These are phyloP conservation scores for Lethrus apterus DNA, from an alignment of 1,140 invertebrate genomes.

Conservation along the genomic window DNA sequence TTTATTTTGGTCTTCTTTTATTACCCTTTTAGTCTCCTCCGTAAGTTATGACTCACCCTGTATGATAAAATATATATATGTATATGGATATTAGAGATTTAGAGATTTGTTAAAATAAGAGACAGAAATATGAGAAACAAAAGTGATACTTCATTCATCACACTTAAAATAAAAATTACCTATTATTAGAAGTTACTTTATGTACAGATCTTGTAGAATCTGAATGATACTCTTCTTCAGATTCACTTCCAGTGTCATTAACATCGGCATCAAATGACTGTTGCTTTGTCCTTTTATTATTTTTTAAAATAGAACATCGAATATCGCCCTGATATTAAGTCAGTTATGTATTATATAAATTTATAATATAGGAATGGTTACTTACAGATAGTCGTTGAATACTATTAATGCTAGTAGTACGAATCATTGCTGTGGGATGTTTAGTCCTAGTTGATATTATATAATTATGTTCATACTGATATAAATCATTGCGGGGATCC, in stretches of 20 bases:
- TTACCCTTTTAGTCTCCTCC: too few relatives aligned
- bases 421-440: conserved; percentile 62
- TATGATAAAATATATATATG: too few relatives aligned
- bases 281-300: conserved; percentile 35
- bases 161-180: too few relatives aligned
- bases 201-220: conserved; percentile 33
- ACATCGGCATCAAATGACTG: conserved; percentile 36
- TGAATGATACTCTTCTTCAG: conserved; percentile 38
- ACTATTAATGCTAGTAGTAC: conserved; percentile 54
- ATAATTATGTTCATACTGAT: conserved; percentile 71
- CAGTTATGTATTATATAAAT: neutral
- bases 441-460: conserved; percentile 64
- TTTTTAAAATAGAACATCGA: conserved; percentile 20
- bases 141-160: too few relatives aligned
- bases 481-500: conserved; percentile 74
- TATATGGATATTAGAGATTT: too few relatives aligned
- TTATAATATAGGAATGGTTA: neutral
- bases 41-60: too few relatives aligned
- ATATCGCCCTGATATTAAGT: conserved; percentile 8
- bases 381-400: conserved; percentile 45
- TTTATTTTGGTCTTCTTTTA: too few relatives aligned
- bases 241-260: conserved; percentile 32
- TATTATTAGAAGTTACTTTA: conserved; percentile 23
- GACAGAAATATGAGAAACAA: too few relatives aligned
- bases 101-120: too few relatives aligned